Conservation (phyloP, 2,797 vertebrate genomes). For the Steatocranus sp. region DNA sequence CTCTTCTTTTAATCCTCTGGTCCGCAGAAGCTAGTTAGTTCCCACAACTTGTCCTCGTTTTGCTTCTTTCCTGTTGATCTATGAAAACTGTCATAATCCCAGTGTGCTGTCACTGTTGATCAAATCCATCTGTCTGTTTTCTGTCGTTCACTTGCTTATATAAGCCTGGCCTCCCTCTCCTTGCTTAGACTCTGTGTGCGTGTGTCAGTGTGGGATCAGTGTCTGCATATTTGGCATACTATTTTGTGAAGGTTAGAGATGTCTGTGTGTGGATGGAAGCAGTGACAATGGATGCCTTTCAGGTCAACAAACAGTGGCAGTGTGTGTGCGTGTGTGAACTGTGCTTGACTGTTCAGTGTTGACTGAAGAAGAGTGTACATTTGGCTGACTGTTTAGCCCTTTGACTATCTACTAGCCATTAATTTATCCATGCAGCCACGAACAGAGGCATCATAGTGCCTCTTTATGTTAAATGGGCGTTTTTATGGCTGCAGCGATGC, state of each 20-base stretch:
- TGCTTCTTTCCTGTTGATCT: conserved; percentile 13
- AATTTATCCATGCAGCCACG: conserved; percentile 52
- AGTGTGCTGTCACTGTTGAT: neutral
- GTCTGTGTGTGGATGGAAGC: conserved; percentile 44
- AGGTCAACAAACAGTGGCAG: conserved; percentile 65
- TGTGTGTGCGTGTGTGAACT: conserved; percentile 63
- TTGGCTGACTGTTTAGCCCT: conserved; percentile 62
- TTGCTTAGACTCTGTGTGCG: conserved; percentile 16
- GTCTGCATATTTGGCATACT: conserved; percentile 72
- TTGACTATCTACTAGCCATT: conserved; percentile 62
- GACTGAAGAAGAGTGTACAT: conserved; percentile 62
- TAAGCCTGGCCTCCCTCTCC: conserved; percentile 58
- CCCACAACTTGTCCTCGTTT: conserved; percentile 27
- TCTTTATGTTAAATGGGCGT: conserved; percentile 59
- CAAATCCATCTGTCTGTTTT: conserved; percentile 46
- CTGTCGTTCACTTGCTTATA: conserved; percentile 58
- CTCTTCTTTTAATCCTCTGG: conserved; percentile 17
- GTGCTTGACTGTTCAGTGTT: conserved; percentile 62
- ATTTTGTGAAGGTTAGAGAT: conserved; percentile 74
- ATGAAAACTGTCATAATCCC: conserved; percentile 43
- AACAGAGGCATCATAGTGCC: conserved; percentile 56
- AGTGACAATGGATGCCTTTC: conserved; percentile 73
- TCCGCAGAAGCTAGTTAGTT: conserved; percentile 23
- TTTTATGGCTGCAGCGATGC: conserved; percentile 48
- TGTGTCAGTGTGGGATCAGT: conserved; percentile 61